These are phyloP conservation scores for Lumbricus terrestris DNA, from an alignment of 2,888 invertebrate species.

Conservation along the genomic window DNA sequence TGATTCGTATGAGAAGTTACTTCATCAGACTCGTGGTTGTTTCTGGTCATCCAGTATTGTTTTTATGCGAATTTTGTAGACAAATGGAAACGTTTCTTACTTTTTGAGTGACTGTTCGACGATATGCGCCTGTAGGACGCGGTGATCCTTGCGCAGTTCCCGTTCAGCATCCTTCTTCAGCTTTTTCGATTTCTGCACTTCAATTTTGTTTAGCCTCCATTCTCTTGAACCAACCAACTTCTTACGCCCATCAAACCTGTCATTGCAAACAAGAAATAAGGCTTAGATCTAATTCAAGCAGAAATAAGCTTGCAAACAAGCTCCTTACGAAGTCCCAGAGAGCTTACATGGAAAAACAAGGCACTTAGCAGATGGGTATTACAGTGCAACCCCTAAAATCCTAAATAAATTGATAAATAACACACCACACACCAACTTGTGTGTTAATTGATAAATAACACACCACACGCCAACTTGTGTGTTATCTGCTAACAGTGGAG, in stretches of 20 bases:
- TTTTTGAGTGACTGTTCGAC: constrained; percentile 10
- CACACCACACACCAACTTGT: background rate
- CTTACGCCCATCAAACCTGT: constrained; percentile 12
- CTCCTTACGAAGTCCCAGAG: background rate
- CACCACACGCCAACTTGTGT: background rate
- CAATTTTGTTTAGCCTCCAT: constrained; percentile 8
- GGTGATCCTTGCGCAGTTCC: constrained; percentile 24
- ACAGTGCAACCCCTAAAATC: background rate
- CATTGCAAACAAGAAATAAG: background rate
- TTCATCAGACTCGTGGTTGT: too few relatives aligned
- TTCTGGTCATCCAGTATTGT: background rate
- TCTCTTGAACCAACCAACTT: constrained; percentile 19
- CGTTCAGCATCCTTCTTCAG: constrained; percentile 22
- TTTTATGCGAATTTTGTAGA: background rate
- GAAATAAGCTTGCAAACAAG: too few relatives aligned
- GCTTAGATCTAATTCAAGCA: background rate
- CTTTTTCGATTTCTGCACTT: constrained; percentile 21
- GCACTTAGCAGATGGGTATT: background rate
- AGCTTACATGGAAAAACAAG: background rate
- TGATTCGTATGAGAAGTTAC: too few relatives aligned
- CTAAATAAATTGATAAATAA: background rate
- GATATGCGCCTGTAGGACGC: constrained; percentile 15
- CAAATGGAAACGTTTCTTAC: background rate
- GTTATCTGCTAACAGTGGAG: background rate
- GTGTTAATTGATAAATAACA: background rate